Conservation (phyloP, 1,140 invertebrate genomes). For the Scaptomyza hsui region DNA sequence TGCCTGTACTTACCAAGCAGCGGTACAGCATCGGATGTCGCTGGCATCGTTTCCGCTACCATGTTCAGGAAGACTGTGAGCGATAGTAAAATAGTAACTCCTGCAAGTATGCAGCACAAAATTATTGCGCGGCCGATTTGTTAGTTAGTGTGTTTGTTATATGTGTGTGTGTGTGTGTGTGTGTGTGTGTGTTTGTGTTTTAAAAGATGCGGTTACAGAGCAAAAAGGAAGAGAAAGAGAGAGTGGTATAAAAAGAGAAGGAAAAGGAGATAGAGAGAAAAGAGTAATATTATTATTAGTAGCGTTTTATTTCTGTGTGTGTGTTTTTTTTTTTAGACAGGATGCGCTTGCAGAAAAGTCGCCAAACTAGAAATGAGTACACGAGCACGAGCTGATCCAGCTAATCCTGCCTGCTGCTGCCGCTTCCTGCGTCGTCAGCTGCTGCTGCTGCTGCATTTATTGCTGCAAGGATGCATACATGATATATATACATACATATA, state of each 20-base stretch:
- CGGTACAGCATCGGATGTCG: slow-evolving; percentile 91
- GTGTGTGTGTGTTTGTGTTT: slow-evolving; percentile 4
- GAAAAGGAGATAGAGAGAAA: slow-evolving; percentile 1
- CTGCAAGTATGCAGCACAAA: slow-evolving; percentile 85
- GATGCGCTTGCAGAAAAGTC: slow-evolving; percentile 8
- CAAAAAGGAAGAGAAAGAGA: slow-evolving; percentile 15
- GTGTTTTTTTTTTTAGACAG: background rate
- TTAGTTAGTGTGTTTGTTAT: too few relatives aligned
- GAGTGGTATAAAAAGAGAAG: slow-evolving; percentile 13
- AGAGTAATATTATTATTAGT: background rate
- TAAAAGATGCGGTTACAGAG: background rate
- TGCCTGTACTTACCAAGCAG: slow-evolving; percentile 84
- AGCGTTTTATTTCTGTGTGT: slow-evolving; percentile 7
- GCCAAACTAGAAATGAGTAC: slow-evolving; percentile 13
- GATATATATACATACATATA: background rate
- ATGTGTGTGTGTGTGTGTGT: background rate
- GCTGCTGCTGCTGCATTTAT: background rate
- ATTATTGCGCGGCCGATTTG: slow-evolving; percentile 24
- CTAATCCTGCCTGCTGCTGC: slow-evolving; percentile 44
- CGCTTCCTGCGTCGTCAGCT: slow-evolving; percentile 23
- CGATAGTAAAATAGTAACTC: slow-evolving; percentile 99
- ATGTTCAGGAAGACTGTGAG: slow-evolving; percentile 99
- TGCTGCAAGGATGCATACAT: slow-evolving; percentile 40
- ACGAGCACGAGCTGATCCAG: slow-evolving; percentile 20
- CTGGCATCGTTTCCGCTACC: slow-evolving; percentile 94